Percentiles rank a stretch among this genome's conserved stretches.
Conservation (phyloP, 1,140 invertebrate species). For the Drosophila bifasciata region DNA sequence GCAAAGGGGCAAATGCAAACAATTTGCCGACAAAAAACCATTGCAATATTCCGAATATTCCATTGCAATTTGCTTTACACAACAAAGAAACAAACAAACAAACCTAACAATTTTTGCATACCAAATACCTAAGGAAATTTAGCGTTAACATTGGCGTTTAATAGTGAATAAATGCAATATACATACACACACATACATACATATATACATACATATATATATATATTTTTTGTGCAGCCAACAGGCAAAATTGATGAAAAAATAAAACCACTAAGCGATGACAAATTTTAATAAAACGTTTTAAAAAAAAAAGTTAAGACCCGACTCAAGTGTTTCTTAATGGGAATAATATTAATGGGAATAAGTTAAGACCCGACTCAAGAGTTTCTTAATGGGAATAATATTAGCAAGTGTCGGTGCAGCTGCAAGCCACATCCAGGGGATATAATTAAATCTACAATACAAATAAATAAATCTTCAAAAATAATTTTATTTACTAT, state of each 20-base stretch:
- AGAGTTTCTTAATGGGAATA: too few relatives aligned
- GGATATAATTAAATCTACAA: too few relatives aligned
- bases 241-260: slow-evolving; percentile 21
- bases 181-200: slow-evolving; percentile 9
- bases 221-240: slow-evolving; percentile 71
- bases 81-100: slow-evolving; percentile 8
- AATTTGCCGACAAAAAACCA: slow-evolving; percentile 14
- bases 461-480: too few relatives aligned
- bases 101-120: slow-evolving; percentile 47
- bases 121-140: slow-evolving; percentile 56
- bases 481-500: too few relatives aligned
- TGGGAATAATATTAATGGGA: too few relatives aligned
- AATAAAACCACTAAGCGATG: slow-evolving; percentile 22
- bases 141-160: slow-evolving; percentile 60
- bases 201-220: slow-evolving; percentile 29
- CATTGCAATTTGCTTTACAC: slow-evolving; percentile 20
- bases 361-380: too few relatives aligned
- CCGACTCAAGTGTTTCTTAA: too few relatives aligned
- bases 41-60: neutral
- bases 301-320: slow-evolving; percentile 46
- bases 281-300: slow-evolving; percentile 75
- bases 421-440: too few relatives aligned
- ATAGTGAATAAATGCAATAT: slow-evolving; percentile 66
- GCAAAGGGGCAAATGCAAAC: slow-evolving; percentile 22
- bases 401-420: too few relatives aligned